Conservation (phyloP, 2,113 vertebrate genomes). For the Amazona vittata region DNA sequence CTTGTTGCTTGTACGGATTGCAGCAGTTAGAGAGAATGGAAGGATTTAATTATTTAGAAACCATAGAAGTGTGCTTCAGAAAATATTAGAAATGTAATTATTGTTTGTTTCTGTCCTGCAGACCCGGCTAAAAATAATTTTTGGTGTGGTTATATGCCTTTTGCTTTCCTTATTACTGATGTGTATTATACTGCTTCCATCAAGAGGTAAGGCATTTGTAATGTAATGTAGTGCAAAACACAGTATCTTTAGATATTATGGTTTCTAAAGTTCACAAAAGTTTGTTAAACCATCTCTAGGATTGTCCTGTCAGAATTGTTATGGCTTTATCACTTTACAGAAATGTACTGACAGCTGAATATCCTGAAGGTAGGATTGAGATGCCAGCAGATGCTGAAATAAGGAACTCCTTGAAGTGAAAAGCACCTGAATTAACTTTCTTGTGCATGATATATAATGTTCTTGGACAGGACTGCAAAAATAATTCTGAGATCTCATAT, state of each 20-base stretch:
- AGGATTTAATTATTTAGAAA: constrained; percentile 32
- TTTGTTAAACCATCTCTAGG: constrained; percentile 15
- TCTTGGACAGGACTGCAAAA: constrained; percentile 35
- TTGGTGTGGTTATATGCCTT: constrained; percentile 70
- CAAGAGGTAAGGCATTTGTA: constrained; percentile 75
- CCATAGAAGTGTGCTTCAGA: not conserved
- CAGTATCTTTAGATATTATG: not conserved
- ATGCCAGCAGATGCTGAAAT: constrained; percentile 44
- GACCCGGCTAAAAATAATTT: constrained; percentile 78
- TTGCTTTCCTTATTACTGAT: constrained; percentile 73
- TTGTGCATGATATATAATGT: constrained; percentile 20
- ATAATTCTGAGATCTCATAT: constrained; percentile 4
- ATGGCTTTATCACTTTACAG: constrained; percentile 20
- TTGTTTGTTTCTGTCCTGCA: constrained; percentile 71
- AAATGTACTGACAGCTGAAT: constrained; percentile 55
- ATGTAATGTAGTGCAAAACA: constrained; percentile 33
- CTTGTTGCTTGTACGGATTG: constrained; percentile 12
- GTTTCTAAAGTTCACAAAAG: constrained; percentile 25
- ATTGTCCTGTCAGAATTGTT: constrained; percentile 48
- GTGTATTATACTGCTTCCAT: constrained; percentile 76
- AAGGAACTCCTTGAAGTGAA: constrained; percentile 60
- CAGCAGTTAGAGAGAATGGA: constrained; percentile 50
- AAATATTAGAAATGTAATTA: constrained; percentile 13
- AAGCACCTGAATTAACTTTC: constrained; percentile 8
- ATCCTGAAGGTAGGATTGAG: constrained; percentile 56